phyloP scores from a whole-genome alignment of 2,113 vertebrate species.

The Syngnathoides biaculeatus region DNA sequence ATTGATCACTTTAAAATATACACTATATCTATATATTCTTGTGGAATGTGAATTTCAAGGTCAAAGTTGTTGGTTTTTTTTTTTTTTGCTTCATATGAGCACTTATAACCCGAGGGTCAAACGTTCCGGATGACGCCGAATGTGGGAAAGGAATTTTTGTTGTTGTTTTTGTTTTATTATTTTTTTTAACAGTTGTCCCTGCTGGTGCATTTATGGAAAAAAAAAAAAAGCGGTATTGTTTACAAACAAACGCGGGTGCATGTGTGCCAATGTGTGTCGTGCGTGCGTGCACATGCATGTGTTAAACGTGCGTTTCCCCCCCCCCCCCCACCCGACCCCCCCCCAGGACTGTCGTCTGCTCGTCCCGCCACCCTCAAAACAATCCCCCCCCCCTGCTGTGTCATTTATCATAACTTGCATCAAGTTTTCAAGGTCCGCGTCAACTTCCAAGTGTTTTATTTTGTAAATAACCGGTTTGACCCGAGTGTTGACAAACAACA shows the following conservation, averaged over 20 bases:
- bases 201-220: not conserved
- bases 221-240: not conserved
- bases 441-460: constrained; percentile 83
- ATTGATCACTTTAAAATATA: not conserved
- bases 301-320: constrained; percentile 37
- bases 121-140: not conserved
- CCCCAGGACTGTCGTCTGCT: constrained; percentile 15
- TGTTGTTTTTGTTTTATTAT: too few species aligned
- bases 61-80: too few species aligned
- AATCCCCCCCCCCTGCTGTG: constrained; percentile 75
- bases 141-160: not conserved
- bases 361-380: constrained; percentile 12
- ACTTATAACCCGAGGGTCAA: constrained; percentile 2
- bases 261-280: constrained; percentile 47
- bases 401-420: constrained; percentile 98
- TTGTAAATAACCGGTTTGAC: constrained; percentile 84
- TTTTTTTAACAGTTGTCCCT: constrained; percentile 18
- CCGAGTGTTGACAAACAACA: constrained; percentile 23
- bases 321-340: not conserved
- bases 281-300: constrained; percentile 53
- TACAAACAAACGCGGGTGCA: constrained; percentile 55
- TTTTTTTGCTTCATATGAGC: not conserved
- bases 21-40: not conserved
- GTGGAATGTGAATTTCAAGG: not conserved
- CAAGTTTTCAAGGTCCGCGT: constrained; percentile 94